Base-by-base conservation (phyloP, 2,113 vertebrate species). In the Callocephalon fimbriatum region DNA sequence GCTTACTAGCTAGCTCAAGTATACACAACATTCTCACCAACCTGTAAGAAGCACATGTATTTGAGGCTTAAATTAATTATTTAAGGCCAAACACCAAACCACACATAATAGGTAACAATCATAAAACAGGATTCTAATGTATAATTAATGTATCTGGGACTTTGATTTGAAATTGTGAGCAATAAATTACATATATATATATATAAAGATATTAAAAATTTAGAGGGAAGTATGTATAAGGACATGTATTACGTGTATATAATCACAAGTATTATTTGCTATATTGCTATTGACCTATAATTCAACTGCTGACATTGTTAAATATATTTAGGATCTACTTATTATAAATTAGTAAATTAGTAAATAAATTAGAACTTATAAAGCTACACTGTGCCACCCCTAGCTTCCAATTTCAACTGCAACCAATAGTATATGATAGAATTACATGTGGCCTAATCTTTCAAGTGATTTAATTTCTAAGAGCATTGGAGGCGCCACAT, bases 291-390 rank as follows among this genome's bases (percentile, higher is more conserved):
- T 70, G 53, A 77, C 50, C 79, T 77, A 7, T 29, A 88, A 86
- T 77, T 83, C 83, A 93, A 2, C 29, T 62, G 50, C 5, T 84
- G 35, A 44, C 51, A 44, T 50, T 35, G 31, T 21, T 66, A 63
- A 89, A 81, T 78, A 15, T 16, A 47, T 42, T 88, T 66, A 62
- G 73, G 37, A 56, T 26, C 1, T 27, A 48, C 83, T 92, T 73
- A 58, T 80, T 77, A 67, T 63, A 67, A 86, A 35, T 4, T 0
- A 54, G 37, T 51, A 61, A 62, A 80, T 53, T 42, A 76, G 44
- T 47, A 84, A 92, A 76, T 48, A 74, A 92, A 25, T 72, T 42
- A 88, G 45, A 88, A 54, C 32, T 78, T 50, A 14, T 31, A 54
- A 80, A 50, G 25, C 37, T 70, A 54, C 50, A 29, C 27, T 50